Base-by-base conservation (phyloP, 1,140 invertebrate genomes). In the Proctacanthus coquilletti region DNA sequence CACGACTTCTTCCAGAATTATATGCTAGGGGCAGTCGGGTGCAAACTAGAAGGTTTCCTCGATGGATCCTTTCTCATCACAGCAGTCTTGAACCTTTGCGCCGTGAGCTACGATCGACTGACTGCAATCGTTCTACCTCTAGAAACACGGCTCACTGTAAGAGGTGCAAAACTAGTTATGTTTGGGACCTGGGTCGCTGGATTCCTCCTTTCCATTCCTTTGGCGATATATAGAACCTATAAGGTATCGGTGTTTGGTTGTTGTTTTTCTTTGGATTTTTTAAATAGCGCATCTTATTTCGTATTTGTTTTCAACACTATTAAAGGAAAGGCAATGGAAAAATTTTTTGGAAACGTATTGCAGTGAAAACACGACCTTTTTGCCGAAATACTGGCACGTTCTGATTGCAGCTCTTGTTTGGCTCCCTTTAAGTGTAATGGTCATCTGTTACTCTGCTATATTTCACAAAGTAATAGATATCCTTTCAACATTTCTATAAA, bases 91-190 rank as follows among this genome's bases (percentile, higher is more conserved):
- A 84, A 77, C 21, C 63, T 91, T 30, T 77, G 81, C 13, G 66
- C 74, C 4, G 80, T 89, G 20, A 85, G 78, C n/a, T 77, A 84
- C 38, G 83, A 89, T 53, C 67, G 84, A 15, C 66, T 88, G 11
- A 74, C 81, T 6, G 80, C 81, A 5, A 80, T 88, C 18, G 75
- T 80, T 0, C 62, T 82, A 42, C 80, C 83, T 10, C 57, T 72
- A 48, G 69, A 81, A 49, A 71, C 70, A 5, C 63, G 74, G 45
- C 55, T 83, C 45, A 77, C 72, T 1, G 62, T 66, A 21, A 59
- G 61, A 4, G 62, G 59, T 25, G 69, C 75, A 4, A 68, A 70
- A 34, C 65, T 75, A 43, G 60, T 77, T 11, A 72, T 81, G 34
- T 45, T 64, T 2, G 45, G 69, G n/a, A 72, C 74, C 3, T 87